These are phyloP conservation scores for Pseudoatta argentina DNA, from an alignment of 1,140 invertebrate species.

Conservation along the genomic window DNA sequence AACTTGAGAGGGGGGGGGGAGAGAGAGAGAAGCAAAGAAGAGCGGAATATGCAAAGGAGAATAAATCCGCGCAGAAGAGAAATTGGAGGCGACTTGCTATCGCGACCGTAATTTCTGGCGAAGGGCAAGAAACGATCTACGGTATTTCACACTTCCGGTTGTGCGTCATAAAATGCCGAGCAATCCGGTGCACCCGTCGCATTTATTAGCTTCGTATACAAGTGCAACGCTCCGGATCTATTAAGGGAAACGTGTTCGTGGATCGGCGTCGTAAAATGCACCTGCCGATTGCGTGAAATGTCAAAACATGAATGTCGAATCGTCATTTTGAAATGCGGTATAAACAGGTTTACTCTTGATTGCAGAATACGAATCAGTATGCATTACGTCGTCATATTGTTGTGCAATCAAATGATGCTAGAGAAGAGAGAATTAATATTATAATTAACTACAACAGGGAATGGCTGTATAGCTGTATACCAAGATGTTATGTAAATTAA, in stretches of 20 bases:
- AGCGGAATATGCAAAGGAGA: constrained; percentile 3
- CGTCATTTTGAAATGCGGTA: not conserved
- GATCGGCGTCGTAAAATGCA: constrained; percentile 17
- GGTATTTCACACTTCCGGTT: constrained; percentile 41
- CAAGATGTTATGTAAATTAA: not conserved
- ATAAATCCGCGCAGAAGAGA: constrained; percentile 24
- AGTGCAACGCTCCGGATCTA: not conserved
- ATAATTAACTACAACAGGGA: not conserved
- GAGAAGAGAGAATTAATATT: not conserved
- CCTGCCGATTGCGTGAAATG: not conserved
- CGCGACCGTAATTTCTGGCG: constrained; percentile 34
- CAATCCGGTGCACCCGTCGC: constrained; percentile 14
- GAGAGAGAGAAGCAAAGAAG: not conserved
- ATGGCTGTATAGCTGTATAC: not conserved
- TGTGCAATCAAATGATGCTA: not conserved
- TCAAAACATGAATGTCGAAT: not conserved
- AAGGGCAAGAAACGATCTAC: constrained; percentile 42
- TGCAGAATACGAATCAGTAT: not conserved
- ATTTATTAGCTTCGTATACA: not conserved
- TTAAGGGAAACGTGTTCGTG: constrained; percentile 17
- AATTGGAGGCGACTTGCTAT: constrained; percentile 58
- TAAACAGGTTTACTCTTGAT: not conserved
- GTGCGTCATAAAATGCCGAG: constrained; percentile 47
- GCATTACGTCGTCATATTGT: not conserved
- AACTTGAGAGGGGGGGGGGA: not conserved